Base-by-base conservation (phyloP, 1,140 invertebrate genomes). In the Cotesia chilonis region DNA sequence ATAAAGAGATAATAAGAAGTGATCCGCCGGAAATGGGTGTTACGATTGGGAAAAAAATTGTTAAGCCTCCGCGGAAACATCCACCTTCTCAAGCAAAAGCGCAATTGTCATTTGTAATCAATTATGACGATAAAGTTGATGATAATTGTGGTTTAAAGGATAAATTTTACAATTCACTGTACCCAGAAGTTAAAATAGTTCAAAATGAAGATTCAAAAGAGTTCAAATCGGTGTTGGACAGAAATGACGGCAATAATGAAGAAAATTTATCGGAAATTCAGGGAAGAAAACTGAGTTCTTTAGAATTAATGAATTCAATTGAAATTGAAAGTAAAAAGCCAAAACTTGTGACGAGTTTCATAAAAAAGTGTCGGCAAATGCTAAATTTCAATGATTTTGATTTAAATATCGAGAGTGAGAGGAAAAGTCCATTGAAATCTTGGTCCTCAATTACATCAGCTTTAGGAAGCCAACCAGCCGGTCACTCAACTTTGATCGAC, bases 401-500 rank as follows among this genome's bases (percentile, higher is more conserved):
- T 47, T 9, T 6, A 2, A 47, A 47, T 9, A 47, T 6, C 10
- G 10, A 47, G 4, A 54, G 14, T 54, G 9, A 10, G 14, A 68
- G 28, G 10, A 68, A 52, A 36, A 68, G 51, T 37, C 4, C 4
- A 7, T 20, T 10, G 52, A 68, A 68, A 68, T 54, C 20, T 9
- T 55, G 36, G 14, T 37, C 20, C 4, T 68, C 51, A 5, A 52
- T 68, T 55, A 52, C 52, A 68, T 54, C 51, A 54, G 66, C 20
- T 20, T 17, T 7, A 3, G 12, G 4, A 55, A 51, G 17, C 36
- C 28, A n/a, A 35, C 66, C 66, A 54, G 14, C 51, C 35, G 66
- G 66, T 52, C 66, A 68, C 35, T 68, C 66, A 68, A 68, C 66
- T 20, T 14, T 36, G 14, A 68, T 52, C 4, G 47, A 54, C 20